Base-by-base conservation (phyloP, 1,140 invertebrate genomes). In the Drosophila bifasciata region DNA sequence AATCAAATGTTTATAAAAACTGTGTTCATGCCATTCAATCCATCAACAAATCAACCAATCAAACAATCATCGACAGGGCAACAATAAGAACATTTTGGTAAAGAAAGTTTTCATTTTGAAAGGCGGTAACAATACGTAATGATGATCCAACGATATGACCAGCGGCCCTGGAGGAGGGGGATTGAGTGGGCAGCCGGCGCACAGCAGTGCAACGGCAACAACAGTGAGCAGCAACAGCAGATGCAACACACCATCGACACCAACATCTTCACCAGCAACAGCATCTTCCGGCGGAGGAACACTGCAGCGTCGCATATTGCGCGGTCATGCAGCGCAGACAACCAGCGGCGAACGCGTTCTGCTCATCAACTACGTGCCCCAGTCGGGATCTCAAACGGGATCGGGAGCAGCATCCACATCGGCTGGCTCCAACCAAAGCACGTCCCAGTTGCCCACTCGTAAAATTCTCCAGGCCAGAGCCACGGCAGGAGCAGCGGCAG, bases 21-120 rank as follows among this genome's bases (percentile, higher is more conserved):
- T 66, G 43, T 68, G 69, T 25, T 66, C 67, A 76, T 57, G 52
- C 32, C 69, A 70, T 58, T 40, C 49, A 60, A 62, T 21, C n/a
- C 16, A 53, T 53, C 45, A 32, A 51, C 11, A 59, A 28, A 57
- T n/a, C 55, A 40, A 44, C 56, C 36, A 48, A 56, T 56, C 28
- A 57, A 52, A 25, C 52, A 9, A 79, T 48, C 46, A 17, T 63
- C 32, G 11, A 36, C 32, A 91, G 90, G 89, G 85, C 86, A 91
- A 91, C 83, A 91, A 91, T 69, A 91, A 91, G 86, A 91, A 91
- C 79, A 91, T 91, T 90, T 90, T 91, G 90, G 90, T 91, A 84
- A 91, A 91, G 89, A 91, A 91, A 83, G 89, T 91, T 90, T 91
- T 91, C 90, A 91, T 91, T 91, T 91, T 91, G 64, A 91, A 91